Base-by-base conservation (phyloP, 2,113 vertebrate species). In the Boleophthalmus pectinirostris region DNA sequence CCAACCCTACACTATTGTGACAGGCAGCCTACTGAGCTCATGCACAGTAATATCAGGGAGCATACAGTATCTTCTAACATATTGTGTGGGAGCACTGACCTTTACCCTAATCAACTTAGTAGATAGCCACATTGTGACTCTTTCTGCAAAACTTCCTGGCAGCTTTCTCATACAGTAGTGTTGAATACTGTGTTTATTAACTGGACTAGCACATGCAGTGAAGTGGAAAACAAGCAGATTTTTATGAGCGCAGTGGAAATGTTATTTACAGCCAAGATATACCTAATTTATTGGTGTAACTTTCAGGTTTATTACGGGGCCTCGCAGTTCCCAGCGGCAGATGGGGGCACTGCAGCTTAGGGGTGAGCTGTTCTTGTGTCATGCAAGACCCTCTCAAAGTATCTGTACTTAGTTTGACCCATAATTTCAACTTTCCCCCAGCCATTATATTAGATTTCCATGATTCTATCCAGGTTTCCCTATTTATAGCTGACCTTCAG, bases 181-280 rank as follows among this genome's bases (percentile, higher is more conserved):
- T 74, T 68, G 66, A 81, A 73, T 73, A 74, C 82, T 87, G 90
- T 90, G 82, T 91, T 91, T 92, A 92, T 77, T 88, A 90, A 90
- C 88, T 83, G 84, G 84, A 77, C 67, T 74, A 74, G 83, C 84
- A 76, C 85, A 89, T 77, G 89, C 87, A 81, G 79, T 35, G 71
- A 79, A 63, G 88, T 89, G 85, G 78, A 89, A 92, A 93, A 91
- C 92, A 92, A 91, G 87, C 86, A 77, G 82, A 78, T 68, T 91
- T 93, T 91, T 92, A 92, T 75, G 82, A 89, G 86, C 75, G 78
- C 77, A 91, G 82, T 93, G 92, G 92, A 93, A 93, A 93, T 81
- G 78, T 88, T 73, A 81, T 86, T 92, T 91, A 90, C 87, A 88
- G 90, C 90, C 93, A 89, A 90, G 82, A 83, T 78, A 72, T 77